phyloP scores from a whole-genome alignment of 2,113 vertebrate species.

The Cheilinus undulatus region DNA sequence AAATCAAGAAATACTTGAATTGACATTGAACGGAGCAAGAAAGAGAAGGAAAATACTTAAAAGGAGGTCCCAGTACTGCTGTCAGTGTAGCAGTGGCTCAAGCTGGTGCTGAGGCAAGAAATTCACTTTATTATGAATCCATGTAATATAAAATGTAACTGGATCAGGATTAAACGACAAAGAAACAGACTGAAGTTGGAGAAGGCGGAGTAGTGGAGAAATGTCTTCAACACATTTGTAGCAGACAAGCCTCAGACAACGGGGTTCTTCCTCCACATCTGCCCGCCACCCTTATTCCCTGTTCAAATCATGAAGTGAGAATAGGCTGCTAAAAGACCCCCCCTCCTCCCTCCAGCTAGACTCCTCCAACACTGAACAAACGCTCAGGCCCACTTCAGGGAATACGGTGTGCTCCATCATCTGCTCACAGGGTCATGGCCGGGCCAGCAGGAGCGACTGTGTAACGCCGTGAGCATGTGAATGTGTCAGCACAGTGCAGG shows the following conservation, averaged over 20 bases:
- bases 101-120: conserved; percentile 2
- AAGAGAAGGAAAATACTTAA: neutral
- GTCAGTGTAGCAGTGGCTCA: conserved; percentile 4
- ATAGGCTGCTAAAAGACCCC: conserved; percentile 57
- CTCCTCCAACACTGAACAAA: conserved; percentile 44
- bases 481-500: conserved; percentile 44
- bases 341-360: conserved; percentile 47
- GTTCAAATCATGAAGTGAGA: conserved; percentile 69
- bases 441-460: conserved; percentile 56
- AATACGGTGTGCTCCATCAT: conserved; percentile 64
- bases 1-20: conserved; percentile 34
- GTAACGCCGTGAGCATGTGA: conserved; percentile 58
- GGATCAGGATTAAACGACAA: conserved; percentile 40
- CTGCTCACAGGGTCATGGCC: conserved; percentile 65
- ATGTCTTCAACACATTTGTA: conserved; percentile 19
- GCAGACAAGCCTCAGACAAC: conserved; percentile 24
- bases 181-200: conserved; percentile 8
- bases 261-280: conserved; percentile 27
- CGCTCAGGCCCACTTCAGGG: conserved; percentile 60
- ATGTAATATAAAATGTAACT: conserved; percentile 57
- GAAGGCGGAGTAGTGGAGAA: conserved; percentile 16
- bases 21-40: conserved; percentile 1
- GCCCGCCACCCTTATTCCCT: conserved; percentile 60
- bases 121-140: conserved; percentile 12
- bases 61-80: conserved; percentile 26